A percentile compares a stretch with the other conserved stretches of the same genome.
These are phyloP conservation scores for Diloba caeruleocephala DNA, from an alignment of 2,888 invertebrate species.

Conservation along the genomic window DNA sequence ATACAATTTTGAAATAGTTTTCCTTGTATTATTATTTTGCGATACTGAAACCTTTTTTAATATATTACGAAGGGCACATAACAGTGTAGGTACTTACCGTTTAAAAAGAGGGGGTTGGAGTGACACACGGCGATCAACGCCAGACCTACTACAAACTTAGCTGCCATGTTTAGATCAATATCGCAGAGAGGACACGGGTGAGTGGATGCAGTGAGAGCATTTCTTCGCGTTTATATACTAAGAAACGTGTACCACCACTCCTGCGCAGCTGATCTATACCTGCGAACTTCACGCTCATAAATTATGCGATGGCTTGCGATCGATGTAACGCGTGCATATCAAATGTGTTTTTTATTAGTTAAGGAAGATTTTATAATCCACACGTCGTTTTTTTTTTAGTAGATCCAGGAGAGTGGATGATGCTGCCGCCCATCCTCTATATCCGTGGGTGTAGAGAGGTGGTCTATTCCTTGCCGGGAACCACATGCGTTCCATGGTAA, in stretches of 20 bases:
- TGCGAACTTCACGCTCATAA: conserved; percentile 82
- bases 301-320: conserved; percentile 74
- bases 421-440: too few relatives aligned
- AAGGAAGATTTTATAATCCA: conserved; percentile 41
- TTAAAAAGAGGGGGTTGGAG: conserved; percentile 74
- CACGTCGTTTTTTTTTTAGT: conserved; percentile 15
- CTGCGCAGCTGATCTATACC: conserved; percentile 70
- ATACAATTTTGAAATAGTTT: too few relatives aligned
- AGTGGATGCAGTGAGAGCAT: conserved; percentile 87
- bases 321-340: conserved; percentile 54
- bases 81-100: conserved; percentile 67
- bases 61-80: background rate
- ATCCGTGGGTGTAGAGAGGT: too few relatives aligned
- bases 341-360: conserved; percentile 37
- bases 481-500: too few relatives aligned
- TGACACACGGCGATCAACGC: conserved; percentile 76
- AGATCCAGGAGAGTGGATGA: conserved; percentile 44
- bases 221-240: conserved; percentile 85
- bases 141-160: conserved; percentile 75
- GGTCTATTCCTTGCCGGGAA: too few relatives aligned
- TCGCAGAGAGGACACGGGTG: conserved; percentile 68
- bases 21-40: too few relatives aligned
- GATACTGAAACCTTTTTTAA: background rate
- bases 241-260: conserved; percentile 65
- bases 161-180: conserved; percentile 73